phyloP scores from a whole-genome alignment of 2,888 invertebrate species.

The Philhelius pedissequus region DNA sequence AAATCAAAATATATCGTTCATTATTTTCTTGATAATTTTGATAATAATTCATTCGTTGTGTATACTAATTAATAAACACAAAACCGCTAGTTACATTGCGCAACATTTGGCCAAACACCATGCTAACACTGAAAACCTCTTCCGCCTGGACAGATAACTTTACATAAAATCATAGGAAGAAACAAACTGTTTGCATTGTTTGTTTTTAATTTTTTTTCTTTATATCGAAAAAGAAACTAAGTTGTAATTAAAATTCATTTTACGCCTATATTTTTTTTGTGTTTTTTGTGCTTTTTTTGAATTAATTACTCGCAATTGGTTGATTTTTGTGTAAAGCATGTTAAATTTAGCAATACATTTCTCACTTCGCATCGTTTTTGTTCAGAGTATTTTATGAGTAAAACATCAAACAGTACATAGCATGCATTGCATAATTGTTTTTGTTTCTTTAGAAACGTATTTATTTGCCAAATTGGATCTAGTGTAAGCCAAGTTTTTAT shows the following conservation, averaged over 20 bases:
- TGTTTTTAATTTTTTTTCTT: neutral
- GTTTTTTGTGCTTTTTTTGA: neutral
- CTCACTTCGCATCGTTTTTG: slow-evolving; percentile 12
- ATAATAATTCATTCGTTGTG: neutral
- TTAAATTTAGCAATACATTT: slow-evolving; percentile 22
- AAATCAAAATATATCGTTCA: neutral
- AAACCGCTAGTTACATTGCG: neutral
- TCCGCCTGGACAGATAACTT: neutral
- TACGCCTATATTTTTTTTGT: neutral
- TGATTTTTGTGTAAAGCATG: neutral
- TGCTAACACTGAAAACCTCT: neutral
- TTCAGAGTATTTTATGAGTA: slow-evolving; percentile 12
- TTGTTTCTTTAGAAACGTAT: neutral
- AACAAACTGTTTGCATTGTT: neutral
- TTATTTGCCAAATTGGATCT: neutral
- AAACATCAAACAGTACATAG: slow-evolving; percentile 39
- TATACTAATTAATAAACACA: neutral
- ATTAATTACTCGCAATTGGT: neutral
- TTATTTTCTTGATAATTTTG: neutral
- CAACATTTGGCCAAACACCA: neutral
- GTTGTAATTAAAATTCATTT: slow-evolving; percentile 19
- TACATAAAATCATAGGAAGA: neutral
- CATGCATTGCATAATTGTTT: slow-evolving; percentile 51
- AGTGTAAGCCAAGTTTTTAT: neutral
- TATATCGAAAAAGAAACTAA: neutral